These are phyloP conservation scores for Onychostoma macrolepis DNA, from an alignment of 2,113 vertebrate genomes.

Conservation along the genomic window DNA sequence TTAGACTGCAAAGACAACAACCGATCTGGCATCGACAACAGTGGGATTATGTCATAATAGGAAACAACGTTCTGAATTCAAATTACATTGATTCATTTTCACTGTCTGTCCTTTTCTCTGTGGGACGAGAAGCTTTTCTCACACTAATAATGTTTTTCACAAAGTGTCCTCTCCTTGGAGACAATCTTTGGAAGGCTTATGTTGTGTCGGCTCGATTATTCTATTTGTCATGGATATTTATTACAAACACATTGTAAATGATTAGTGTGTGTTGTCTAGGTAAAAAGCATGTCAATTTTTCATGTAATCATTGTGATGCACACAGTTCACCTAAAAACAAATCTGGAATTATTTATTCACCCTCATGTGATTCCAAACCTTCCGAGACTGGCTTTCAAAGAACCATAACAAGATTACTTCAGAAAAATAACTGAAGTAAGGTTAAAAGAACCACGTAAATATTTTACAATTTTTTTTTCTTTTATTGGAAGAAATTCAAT, in stretches of 20 bases:
- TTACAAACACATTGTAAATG: neutral
- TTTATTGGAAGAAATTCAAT: neutral
- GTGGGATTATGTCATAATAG: constrained; percentile 26
- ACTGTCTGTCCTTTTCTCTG: neutral
- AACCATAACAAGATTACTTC: no score
- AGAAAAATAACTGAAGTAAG: no score
- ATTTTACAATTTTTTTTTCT: neutral
- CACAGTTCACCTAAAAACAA: neutral
- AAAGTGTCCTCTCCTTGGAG: constrained; percentile 7
- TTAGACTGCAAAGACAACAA: constrained; percentile 20
- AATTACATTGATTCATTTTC: neutral
- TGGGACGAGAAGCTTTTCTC: neutral
- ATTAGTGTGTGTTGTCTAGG: neutral
- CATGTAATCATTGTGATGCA: neutral
- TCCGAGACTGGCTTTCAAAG: neutral
- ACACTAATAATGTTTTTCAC: constrained; percentile 3
- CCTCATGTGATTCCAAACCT: neutral
- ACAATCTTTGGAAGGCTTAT: neutral
- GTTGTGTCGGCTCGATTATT: neutral
- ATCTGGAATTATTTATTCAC: neutral
- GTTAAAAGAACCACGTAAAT: no score
- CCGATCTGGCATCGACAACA: constrained; percentile 26
- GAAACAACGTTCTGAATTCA: neutral
- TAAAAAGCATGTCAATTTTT: neutral
- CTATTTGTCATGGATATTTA: constrained; percentile 1